Percentiles rank a stretch among this genome's conserved stretches.
Evolutionary conservation across 1,140 invertebrate species (phyloP).

Genomic region (Colletes gigas): DNA sequence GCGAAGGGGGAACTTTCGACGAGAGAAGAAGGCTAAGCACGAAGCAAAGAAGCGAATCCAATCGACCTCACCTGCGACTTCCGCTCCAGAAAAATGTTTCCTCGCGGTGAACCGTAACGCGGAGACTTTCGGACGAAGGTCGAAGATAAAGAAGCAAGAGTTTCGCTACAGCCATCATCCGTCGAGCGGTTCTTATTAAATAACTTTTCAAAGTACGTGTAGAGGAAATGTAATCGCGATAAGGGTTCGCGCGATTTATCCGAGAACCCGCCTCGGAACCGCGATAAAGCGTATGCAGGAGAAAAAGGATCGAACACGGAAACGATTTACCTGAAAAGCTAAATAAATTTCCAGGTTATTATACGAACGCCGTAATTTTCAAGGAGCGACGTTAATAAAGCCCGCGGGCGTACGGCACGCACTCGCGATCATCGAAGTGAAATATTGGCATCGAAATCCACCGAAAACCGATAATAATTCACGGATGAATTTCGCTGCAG

Average conservation of each 20-base stretch:
- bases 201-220: conserved; percentile 28
- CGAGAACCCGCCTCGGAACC: neutral
- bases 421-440: neutral
- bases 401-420: neutral
- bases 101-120: neutral
- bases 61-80: neutral
- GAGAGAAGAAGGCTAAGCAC: neutral
- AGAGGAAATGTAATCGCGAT: neutral
- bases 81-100: neutral
- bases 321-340: neutral
- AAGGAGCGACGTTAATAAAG: neutral
- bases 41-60: neutral
- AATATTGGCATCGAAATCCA: neutral
- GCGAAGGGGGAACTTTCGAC: neutral
- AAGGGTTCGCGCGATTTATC: neutral
- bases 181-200: conserved; percentile 31
- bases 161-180: conserved; percentile 11
- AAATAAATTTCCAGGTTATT: neutral
- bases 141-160: neutral
- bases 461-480: neutral
- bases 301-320: neutral
- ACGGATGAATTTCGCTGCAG: neutral
- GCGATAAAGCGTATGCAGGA: no score
- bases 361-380: neutral
- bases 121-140: neutral